These are phyloP conservation scores for Morelia viridis DNA, from an alignment of 2,797 vertebrate species.

Conservation along the genomic window DNA sequence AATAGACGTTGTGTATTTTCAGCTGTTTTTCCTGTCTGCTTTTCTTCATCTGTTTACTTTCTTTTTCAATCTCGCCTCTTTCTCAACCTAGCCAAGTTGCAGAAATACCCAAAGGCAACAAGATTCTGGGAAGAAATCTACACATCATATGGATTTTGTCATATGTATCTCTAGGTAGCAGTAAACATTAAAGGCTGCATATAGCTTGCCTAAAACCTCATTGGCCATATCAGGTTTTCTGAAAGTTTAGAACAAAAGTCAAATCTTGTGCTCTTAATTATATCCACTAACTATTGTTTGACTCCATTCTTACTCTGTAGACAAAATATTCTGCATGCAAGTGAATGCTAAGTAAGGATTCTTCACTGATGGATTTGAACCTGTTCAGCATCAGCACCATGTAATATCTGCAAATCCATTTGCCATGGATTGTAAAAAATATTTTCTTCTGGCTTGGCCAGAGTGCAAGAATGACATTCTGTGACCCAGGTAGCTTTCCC, in stretches of 20 bases:
- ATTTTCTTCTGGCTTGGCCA: not conserved
- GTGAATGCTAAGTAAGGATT: not conserved
- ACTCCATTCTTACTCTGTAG: not conserved
- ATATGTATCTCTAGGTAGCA: not conserved
- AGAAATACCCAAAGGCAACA: not conserved
- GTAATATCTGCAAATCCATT: not conserved
- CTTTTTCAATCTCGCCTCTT: not conserved
- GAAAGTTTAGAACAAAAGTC: not conserved
- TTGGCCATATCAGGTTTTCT: not conserved
- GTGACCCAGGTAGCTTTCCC: not conserved
- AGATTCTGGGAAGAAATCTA: not conserved
- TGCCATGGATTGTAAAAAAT: not conserved
- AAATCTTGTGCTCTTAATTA: not conserved
- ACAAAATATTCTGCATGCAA: not conserved
- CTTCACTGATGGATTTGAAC: not conserved
- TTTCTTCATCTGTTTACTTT: slow-evolving; percentile 11
- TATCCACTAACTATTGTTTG: not conserved
- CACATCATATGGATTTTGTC: not conserved
- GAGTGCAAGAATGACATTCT: not conserved
- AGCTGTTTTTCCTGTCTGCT: not conserved
- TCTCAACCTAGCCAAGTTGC: not conserved
- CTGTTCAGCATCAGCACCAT: not conserved
- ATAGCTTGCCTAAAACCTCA: not conserved
- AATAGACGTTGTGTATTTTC: not conserved
- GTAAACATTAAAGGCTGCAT: not conserved